Base-by-base conservation (phyloP, 2,888 invertebrate species). In the Cheilosia variabilis region DNA sequence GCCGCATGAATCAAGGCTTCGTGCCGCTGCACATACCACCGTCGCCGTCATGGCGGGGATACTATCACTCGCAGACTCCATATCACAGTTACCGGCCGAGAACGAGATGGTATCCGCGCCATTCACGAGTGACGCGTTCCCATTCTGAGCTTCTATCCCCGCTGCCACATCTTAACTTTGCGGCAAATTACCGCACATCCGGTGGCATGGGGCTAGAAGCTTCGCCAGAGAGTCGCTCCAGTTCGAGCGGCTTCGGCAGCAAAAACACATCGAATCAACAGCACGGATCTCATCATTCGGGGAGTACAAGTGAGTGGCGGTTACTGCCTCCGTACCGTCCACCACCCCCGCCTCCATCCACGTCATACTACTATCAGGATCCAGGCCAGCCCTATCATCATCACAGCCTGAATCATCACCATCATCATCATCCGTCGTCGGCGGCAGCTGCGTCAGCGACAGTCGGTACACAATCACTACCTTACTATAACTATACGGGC, bases 221-320 rank as follows among this genome's bases (percentile, higher is more conserved):
- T 9, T 97, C 97, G 4, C 97, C 97, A 0, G 97, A 97, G 91
- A 96, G 96, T 90, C 94, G 97, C 65, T 97, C 97, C 19, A 97
- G 97, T 90, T 97, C 97, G 45, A 97, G 97, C 90, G 97, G 97
- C 15, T 97, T 97, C 91, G 97, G 97, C 82, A 97, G 97, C 90
- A 97, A 97, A 91, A 98, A 97, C 93, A 97, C 97, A 43, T 96
- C 96, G 31, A 92, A 92, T 77, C 96, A 96, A 89, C 96, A 96
- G 90, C 96, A 96, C 90, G 96, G 96, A 91, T 96, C 96, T 92
- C 95, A 96, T 89, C 93, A 94, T 88, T 94, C 94, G 84, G 95
- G 95, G 45, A 96, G 96, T 90, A 95, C 95, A 69, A 95, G 95
- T 87, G 96, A 96, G 91, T 96, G 96, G 96, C 94, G 96, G 75